phyloP scores from a whole-genome alignment of 2,888 invertebrate species.

The Orthosia incerta region DNA sequence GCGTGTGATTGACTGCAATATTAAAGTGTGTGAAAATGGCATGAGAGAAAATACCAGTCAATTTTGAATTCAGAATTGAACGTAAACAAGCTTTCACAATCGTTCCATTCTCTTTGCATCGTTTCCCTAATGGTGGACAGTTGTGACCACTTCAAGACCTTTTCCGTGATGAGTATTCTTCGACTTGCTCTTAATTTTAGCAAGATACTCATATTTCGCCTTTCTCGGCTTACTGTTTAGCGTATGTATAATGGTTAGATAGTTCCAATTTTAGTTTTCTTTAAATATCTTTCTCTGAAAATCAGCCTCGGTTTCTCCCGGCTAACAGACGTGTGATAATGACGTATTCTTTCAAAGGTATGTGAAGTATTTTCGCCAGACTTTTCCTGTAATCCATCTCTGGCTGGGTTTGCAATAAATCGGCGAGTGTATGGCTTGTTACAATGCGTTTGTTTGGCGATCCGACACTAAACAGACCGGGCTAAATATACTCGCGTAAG shows the following conservation, averaged over 20 bases:
- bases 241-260: too few relatives aligned
- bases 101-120: neutral
- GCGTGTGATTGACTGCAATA: neutral
- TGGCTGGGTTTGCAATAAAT: constrained; percentile 52
- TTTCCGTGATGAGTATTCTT: neutral
- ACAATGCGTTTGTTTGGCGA: constrained; percentile 59
- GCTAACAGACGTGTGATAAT: neutral
- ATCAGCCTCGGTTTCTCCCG: neutral
- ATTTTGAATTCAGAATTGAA: neutral
- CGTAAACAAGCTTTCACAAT: neutral
- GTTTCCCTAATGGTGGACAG: neutral
- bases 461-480: constrained; percentile 59
- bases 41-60: too few relatives aligned
- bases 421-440: constrained; percentile 48
- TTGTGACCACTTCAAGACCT: neutral
- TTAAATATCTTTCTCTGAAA: too few relatives aligned
- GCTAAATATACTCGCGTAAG: constrained; percentile 60
- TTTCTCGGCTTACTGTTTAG: too few relatives aligned
- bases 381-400: constrained; percentile 28
- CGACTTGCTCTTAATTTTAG: neutral
- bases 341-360: neutral
- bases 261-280: too few relatives aligned
- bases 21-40: too few relatives aligned
- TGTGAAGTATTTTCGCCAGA: constrained; percentile 9
- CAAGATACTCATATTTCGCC: too few relatives aligned